Evolutionary conservation across 2,888 invertebrate genomes (phyloP), one percentile per base, ranked within the genome.

Genomic region (Nyleta sp.): DNA sequence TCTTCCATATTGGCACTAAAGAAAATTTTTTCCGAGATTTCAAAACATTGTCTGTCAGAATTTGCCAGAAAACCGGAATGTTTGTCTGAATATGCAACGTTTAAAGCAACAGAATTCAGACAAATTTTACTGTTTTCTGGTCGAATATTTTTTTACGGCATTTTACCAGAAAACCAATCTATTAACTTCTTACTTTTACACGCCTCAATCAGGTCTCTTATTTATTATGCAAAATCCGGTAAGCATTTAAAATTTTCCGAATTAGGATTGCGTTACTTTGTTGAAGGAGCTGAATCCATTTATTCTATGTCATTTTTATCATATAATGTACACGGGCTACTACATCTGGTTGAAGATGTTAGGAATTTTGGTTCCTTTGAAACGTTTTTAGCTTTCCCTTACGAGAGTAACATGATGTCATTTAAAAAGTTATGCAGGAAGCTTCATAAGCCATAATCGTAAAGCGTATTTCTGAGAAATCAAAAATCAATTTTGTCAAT

Each of bases 31-130:
- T 17, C 55, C 55, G 13, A 40, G 40, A 15, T 76, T 62, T 40
- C 48, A 22, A 57, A 52, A 42, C 20, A 31, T 42, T 65, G 65
- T 15, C 52, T 53, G 1, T 13, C 33, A 1, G 65, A 65, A 28
- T 65, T 28, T 53, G 53, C 65, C 2, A 35, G 65, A 13, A 35
- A 44, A 31, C 2, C 35, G 1, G 11, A 11, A 13, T 11, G 4
- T n/a, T 11, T 35, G 13, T 35, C n/a, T 0, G 18, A 40, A 10
- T 67, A 40, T 33, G n/a, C 11, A 13, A 2, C 42, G 6, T 70
- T 70, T 22, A 70, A 70, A 22, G 57, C 57, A 7, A 57, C 57
- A 1, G 70, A 70, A 52, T 70, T 42, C 24, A n/a, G 60, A 13
- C 70, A 70, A 59, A 57, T 70, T 13, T 42, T 70, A 18, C n/a